Percentiles rank a stretch among this genome's conserved stretches.
Evolutionary conservation across 1,140 invertebrate genomes (phyloP).

Genomic region (Pseudomyrmex sp.): DNA sequence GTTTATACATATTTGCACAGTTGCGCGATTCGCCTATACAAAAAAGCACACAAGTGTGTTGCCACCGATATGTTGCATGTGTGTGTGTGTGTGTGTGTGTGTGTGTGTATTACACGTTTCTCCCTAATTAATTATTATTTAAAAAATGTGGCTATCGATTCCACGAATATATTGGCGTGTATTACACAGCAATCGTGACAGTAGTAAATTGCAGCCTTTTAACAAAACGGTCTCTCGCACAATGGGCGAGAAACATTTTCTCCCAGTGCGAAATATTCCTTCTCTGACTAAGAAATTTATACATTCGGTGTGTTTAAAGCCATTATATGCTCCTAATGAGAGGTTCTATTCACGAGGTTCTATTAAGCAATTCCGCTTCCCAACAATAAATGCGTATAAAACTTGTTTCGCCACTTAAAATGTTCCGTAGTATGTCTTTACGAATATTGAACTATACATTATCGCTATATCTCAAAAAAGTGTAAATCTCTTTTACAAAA

Average conservation of each 20-base stretch:
- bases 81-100: not conserved
- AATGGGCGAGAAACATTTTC: conserved; percentile 46
- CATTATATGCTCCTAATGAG: conserved; percentile 61
- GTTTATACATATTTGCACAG: conserved; percentile 41
- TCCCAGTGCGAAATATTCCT: conserved; percentile 42
- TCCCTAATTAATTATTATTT: conserved; percentile 55
- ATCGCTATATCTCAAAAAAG: not conserved
- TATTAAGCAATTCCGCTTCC: conserved; percentile 52
- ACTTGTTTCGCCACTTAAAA: conserved; percentile 14
- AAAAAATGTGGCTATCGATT: conserved; percentile 34
- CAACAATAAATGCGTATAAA: conserved; percentile 46
- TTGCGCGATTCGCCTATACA: conserved; percentile 17
- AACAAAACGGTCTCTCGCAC: conserved; percentile 45
- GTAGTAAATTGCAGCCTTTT: conserved; percentile 53
- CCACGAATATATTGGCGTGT: conserved; percentile 6
- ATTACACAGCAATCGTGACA: conserved; percentile 61
- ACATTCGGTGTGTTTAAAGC: conserved; percentile 38
- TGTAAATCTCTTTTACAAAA: not conserved
- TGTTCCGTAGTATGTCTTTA: not conserved
- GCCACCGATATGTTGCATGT: not conserved
- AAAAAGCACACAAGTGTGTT: conserved; percentile 4
- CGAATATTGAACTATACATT: conserved; percentile 16
- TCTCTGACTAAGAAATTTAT: conserved; percentile 45
- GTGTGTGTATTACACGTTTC: not conserved
- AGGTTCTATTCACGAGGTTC: conserved; percentile 2